Base-by-base conservation (phyloP, 2,797 vertebrate genomes). In the Eleutherodactylus coqui region DNA sequence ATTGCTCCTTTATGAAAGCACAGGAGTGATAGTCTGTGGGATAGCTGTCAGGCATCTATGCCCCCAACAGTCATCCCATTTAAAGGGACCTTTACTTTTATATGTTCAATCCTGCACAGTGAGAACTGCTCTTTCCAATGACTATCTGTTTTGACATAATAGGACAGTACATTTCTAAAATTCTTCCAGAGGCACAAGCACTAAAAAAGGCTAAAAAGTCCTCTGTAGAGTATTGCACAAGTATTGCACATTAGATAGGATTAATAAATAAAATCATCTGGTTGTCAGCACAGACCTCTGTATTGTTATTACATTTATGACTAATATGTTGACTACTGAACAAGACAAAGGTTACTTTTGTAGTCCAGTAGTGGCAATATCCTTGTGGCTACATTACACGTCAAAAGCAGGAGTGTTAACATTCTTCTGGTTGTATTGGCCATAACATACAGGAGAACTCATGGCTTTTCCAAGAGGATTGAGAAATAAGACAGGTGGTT, bases 401-500 rank as follows among this genome's bases (percentile, higher is more conserved):
- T 60, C 47, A 70, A 72, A 34, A 34, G 5, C 17, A 79, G 51
- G 13, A 21, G 38, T 78, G 79, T 83, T 75, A 87, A 83, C 81
- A 79, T 49, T 78, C 62, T 79, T n/a, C 41, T 69, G 21, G 69
- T 60, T 29, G 19, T 77, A 82, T 82, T 36, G n/a, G 55, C 76
- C 36, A 73, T 75, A 47, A 53, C 73, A 87, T 87, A 47, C 70
- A 73, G 49, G 73, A 29, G 64, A 83, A 76, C 51, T 27, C 19
- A 47, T n/a, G 53, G 75, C 64, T 19, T 69, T 87, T 87, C 75
- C 29, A 62, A 73, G 27, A 53, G 60, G 81, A 83, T 45, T 87
- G 82, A 87, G 64, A 79, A 67, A 75, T 75, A 84, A 38, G 86
- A 79, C 86, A 87, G 81, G 82, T 87, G 86, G 76, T 70, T 38